Base-by-base conservation (phyloP, 2,797 vertebrate species). In the Aphelocoma californica region DNA sequence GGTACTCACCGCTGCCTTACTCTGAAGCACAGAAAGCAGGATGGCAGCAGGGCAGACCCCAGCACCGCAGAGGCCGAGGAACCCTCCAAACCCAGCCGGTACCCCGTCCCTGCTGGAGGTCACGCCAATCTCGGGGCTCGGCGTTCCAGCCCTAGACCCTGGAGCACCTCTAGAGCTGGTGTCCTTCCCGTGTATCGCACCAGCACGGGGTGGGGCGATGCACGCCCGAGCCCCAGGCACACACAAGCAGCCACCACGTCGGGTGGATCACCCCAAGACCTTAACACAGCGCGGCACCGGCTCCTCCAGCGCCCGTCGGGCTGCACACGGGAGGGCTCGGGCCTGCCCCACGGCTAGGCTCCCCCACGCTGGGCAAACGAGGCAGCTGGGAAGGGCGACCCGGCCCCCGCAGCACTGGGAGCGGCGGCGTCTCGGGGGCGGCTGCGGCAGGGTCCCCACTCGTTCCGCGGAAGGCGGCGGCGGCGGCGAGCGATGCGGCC, bases 51-150 rank as follows among this genome's bases (percentile, higher is more conserved):
- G 12, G 32, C 1, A 8, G n/a, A 25, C 7, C 10, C 34, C 19
- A 48, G 58, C 18, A 62, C 28, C 0, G 2, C 2, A 14, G 47
- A 31, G 42, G 31, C 21, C 7, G 2, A 40, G 40, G 34, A 34
- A 7, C 14, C 28, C 47, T 42, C 45, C 3, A 4, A n/a, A 14
- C 4, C 6, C 73, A 18, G 34, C 20, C 6, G 4, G 21, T 21
- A 38, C 47, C 53, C 18, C 2, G 1, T 12, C 32, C 44, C 38
- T 31, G 7, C 57, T 2, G 31, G 17, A 38, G 24, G 4, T 21
- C 36, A 26, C 1, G 2, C 25, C 42, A 18, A 17, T 5, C 13
- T 5, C 5, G 26, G 24, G 20, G 18, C 6, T 20, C 24, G 3
- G 36, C 42, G n/a, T 2, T 44, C 6, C 23, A 48, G 24, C 15